phyloP scores from a whole-genome alignment of 2,888 invertebrate genomes.

The Scrobipalpa atriplicella region DNA sequence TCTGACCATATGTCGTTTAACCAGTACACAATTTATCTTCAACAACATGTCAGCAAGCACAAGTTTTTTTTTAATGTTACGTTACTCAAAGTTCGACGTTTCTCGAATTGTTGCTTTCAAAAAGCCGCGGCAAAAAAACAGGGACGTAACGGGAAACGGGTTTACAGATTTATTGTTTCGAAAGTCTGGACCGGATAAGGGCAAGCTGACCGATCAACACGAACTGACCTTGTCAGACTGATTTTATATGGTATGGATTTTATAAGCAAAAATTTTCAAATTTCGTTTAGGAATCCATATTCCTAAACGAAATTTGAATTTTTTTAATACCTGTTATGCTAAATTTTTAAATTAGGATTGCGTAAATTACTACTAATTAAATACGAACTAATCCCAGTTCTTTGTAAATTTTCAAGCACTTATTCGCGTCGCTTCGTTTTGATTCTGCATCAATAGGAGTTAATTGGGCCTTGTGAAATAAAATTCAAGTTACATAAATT shows the following conservation, averaged over 20 bases:
- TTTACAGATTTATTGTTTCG: conserved; percentile 63
- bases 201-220: conserved; percentile 34
- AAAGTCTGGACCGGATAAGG: conserved; percentile 62
- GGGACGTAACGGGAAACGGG: conserved; percentile 61
- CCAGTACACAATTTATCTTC: conserved; percentile 1
- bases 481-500: no score
- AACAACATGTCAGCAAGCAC: conserved; percentile 41
- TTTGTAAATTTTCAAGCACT: no score
- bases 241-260: neutral
- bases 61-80: neutral
- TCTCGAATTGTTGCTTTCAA: conserved; percentile 65
- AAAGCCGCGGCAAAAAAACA: conserved; percentile 47
- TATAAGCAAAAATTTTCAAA: no score
- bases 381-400: no score
- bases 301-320: no score
- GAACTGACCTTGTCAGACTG: neutral
- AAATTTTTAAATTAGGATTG: no score
- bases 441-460: no score
- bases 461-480: no score
- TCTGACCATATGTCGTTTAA: conserved; percentile 1
- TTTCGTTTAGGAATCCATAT: no score
- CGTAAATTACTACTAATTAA: no score
- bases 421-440: no score
- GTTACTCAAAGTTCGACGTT: conserved; percentile 47
- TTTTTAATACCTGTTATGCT: no score